phyloP scores from a whole-genome alignment of 2,797 vertebrate genomes.

The Limosa lapponica region DNA sequence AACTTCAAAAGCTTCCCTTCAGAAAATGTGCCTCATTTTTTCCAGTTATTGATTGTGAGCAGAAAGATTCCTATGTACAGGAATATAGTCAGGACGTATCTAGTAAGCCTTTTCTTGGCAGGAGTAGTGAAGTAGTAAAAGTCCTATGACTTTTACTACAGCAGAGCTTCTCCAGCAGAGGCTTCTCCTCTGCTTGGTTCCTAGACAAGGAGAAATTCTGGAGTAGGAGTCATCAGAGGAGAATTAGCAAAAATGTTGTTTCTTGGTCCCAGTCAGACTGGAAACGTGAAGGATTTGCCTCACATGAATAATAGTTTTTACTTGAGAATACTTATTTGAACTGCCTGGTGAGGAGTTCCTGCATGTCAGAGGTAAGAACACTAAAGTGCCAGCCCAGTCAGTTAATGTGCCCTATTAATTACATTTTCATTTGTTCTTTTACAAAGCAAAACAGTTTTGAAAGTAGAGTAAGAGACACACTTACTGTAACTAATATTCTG shows the following conservation, averaged over 20 bases:
- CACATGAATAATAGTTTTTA: background rate
- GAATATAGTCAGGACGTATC: background rate
- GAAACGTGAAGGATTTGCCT: background rate
- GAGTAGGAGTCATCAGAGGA: background rate
- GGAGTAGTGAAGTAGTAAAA: background rate
- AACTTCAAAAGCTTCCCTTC: background rate
- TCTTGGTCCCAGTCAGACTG: background rate
- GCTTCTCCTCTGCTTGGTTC: background rate
- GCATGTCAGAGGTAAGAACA: background rate
- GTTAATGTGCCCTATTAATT: background rate
- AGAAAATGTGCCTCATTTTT: background rate
- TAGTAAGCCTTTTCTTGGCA: background rate
- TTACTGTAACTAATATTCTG: background rate
- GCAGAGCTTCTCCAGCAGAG: too few relatives aligned
- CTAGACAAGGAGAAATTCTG: background rate
- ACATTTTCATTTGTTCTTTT: background rate
- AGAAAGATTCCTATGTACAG: background rate
- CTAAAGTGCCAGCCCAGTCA: background rate
- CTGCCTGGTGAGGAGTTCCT: background rate
- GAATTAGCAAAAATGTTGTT: background rate
- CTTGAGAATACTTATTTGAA: background rate
- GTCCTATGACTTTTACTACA: too few relatives aligned
- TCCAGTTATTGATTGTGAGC: background rate
- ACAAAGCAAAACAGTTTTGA: background rate
- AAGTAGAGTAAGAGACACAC: background rate